Base-by-base conservation (phyloP, 2,113 vertebrate species). In the Petrocephalus zakoni region DNA sequence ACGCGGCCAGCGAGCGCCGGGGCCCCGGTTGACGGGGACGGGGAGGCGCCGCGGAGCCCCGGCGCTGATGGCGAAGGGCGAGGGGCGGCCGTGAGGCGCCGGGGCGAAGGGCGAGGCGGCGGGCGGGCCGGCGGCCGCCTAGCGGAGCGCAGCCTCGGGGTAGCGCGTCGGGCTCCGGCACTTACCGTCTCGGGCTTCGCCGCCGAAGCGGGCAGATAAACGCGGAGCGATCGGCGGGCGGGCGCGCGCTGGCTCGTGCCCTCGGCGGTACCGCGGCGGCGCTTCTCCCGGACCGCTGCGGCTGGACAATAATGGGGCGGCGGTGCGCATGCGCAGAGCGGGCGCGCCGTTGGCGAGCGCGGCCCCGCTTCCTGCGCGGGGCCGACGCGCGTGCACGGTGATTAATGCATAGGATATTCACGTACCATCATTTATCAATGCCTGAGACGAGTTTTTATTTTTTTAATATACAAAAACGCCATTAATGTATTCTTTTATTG, bases 231-330 rank as follows among this genome's bases (percentile, higher is more conserved):
- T 17, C 17, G 5, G 7, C 53, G 10, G 84, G 34, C 29, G 6
- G 19, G 10, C 29, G 51, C 25, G n/a, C 89, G 34, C 78, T 58
- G 22, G 25, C 64, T 52, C 82, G n/a, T 52, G 86, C 86, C 49
- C 82, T 83, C 49, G 13, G 25, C 25, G 61, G 61, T 68, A 47
- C 72, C 52, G 34, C 68, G 86, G 55, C 78, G 49, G 56, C 89
- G 78, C 87, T 88, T 75, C 89, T 75, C 75, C 89, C 89, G 75
- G 47, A 61, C 52, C 56, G 88, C 51, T 87, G 75, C 89, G 25
- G 86, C 86, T 83, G 89, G 78, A 90, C 78, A 84, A 90, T 87
- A 90, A 90, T 88, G 87, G 87, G 86, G 52, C 6, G 19, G 42
- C 37, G 47, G 11, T 37, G 89, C 89, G 81, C 89, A 53, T 53